Evolutionary conservation across 2,797 vertebrate species (phyloP), one percentile per base, ranked within the genome.

Genomic region (Malacoraja senta): DNA sequence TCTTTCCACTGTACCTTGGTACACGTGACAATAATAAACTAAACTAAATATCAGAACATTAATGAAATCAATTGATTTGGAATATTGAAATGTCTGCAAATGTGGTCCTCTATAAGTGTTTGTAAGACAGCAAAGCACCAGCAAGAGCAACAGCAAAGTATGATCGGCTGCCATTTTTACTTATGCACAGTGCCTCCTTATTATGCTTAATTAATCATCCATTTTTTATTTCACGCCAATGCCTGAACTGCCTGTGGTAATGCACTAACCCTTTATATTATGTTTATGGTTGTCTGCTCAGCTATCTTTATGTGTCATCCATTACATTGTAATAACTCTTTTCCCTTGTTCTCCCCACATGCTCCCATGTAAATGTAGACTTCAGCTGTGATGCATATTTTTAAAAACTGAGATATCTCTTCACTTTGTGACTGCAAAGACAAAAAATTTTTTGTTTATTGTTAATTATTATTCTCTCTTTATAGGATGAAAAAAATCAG

Each of bases 401-500:
- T 17, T 74, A 29, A 91, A 91, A 24, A 15, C 19, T 71, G 35
- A 19, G 63, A 90, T 8, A 24, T 76, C 71, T 72, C 38, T 74
- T 53, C 68, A 6, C 53, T 38, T 9, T 38, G 29, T 38, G n/a
- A 26, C 21, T 91, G 19, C 26, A 71, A 10, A 9, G 88, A 21
- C 72, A 6, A 53, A 92, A 15, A 12, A 4, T 17, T 74, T 71
- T 72, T 8, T 72, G 38, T 74, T 71, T 26, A 91, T n/a, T 92
- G 21, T 72, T 53, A 92, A 76, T 76, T 74, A 91, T 91, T 38
- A 76, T 93, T 61, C 63, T 93, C 93, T 95, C 94, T 94, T 93
- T 94, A 78, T 95, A 98, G 98, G 98, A 98, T 93, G 98, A 98
- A 95, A 98, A 98, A 96, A 98, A 98, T 95, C 98, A 98, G 94